Percentiles rank a stretch among this genome's conserved stretches.
These are phyloP conservation scores for Hypolimnas misippus DNA, from an alignment of 2,888 invertebrate genomes.

Conservation along the genomic window DNA sequence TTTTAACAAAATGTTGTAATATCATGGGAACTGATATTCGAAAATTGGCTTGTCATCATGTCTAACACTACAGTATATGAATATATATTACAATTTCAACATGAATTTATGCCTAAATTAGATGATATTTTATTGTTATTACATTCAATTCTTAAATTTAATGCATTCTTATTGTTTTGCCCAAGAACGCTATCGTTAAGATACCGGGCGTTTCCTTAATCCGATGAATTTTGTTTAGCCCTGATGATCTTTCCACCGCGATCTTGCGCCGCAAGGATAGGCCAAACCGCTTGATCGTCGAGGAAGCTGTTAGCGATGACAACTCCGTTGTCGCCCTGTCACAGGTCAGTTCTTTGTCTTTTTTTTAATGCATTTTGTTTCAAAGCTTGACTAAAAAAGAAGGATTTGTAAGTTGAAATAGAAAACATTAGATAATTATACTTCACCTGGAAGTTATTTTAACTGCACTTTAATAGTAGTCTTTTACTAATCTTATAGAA, in stretches of 20 bases:
- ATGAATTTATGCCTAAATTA: conserved; percentile 1
- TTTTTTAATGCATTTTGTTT: conserved; percentile 15
- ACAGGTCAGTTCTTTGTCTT: conserved; percentile 85
- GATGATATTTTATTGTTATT: neutral
- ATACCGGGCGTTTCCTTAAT: conserved; percentile 35
- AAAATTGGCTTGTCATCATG: conserved; percentile 84
- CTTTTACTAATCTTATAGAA: neutral
- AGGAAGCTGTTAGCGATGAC: conserved; percentile 99
- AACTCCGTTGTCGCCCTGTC: conserved; percentile 99
- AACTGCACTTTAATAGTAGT: too few species aligned
- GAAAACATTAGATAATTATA: too few species aligned
- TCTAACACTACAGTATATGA: conserved; percentile 53
- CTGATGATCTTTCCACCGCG: conserved; percentile 98
- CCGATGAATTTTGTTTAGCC: conserved; percentile 73
- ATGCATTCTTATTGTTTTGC: neutral
- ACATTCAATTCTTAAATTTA: neutral
- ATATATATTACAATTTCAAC: conserved; percentile 14
- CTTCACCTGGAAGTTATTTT: too few species aligned
- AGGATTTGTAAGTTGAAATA: too few species aligned
- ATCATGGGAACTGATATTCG: conserved; percentile 54
- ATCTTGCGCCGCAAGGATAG: conserved; percentile 98
- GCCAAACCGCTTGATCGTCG: conserved; percentile 98
- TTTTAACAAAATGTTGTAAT: conserved; percentile 34
- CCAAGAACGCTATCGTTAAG: conserved; percentile 6
- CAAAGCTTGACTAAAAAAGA: neutral